Evolutionary conservation across 2,797 vertebrate genomes (phyloP), one percentile per base, ranked within the genome.

Genomic region (Dipus sagitta): DNA sequence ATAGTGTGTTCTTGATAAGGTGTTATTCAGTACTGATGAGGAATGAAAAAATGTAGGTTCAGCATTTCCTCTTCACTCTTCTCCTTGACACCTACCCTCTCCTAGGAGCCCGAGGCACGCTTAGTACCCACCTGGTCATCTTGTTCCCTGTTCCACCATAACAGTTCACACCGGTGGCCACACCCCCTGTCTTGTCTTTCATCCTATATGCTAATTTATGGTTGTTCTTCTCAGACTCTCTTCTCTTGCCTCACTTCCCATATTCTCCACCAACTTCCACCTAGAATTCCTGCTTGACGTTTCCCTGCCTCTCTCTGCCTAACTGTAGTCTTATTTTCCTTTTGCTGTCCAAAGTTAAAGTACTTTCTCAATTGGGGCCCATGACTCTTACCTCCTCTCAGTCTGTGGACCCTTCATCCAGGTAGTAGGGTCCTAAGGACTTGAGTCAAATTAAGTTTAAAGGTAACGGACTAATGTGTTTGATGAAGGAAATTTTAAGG

Each of bases 261-360:
- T 24, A 12, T 20, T 3, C 32, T 74, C 3, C 52, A 62, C 58
- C 14, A 86, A 11, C 32, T 38, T 67, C n/a, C 72, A 26, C 18
- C 1, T 70, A 26, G 20, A 88, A 52, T 84, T 64, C 28, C 34
- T 83, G 11, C 23, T 30, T 6, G 15, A 30, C 67, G 83, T 26
- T 26, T 75, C 3, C 38, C 6, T 0, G 1, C 1, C 32, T 64
- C 24, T 75, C 75, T 68, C 76, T 68, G 3, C 8, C 62, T 52
- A 23, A 32, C 10, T 4, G 6, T 17, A 80, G 28, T 28, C 52
- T 58, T 7, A 68, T 30, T 87, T 90, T 60, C 32, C 17, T 74
- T 8, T 88, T 92, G 88, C 34, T 86, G 5, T 47, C n/a, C 26
- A 86, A 58, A 88, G 18, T 47, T 38, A 67, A 85, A 65, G 26